A percentile compares a stretch with the other conserved stretches of the same genome.
These are phyloP conservation scores for Ceratosolen solmsi DNA, from an alignment of 1,140 invertebrate genomes.

Conservation along the genomic window DNA sequence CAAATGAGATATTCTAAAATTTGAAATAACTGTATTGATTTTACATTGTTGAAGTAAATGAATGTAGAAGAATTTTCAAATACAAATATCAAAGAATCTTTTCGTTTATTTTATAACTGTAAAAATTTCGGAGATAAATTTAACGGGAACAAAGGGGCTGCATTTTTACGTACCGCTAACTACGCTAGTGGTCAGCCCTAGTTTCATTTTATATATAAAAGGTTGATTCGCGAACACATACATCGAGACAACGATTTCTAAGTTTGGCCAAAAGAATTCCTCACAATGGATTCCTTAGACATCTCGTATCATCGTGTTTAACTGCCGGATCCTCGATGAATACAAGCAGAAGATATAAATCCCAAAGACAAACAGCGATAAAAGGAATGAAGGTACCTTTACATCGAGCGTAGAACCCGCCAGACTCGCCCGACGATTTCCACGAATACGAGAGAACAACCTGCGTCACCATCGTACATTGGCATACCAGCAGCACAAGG, in stretches of 20 bases:
- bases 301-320: not conserved
- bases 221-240: too few relatives aligned
- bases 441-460: too few relatives aligned
- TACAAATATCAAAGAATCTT: not conserved
- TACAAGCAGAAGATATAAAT: not conserved
- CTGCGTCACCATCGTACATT: too few relatives aligned
- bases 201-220: not conserved
- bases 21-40: slow-evolving; percentile 2
- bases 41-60: slow-evolving; percentile 3
- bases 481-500: too few relatives aligned
- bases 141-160: not conserved
- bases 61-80: slow-evolving; percentile 18
- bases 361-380: too few relatives aligned
- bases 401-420: too few relatives aligned
- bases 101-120: slow-evolving; percentile 13
- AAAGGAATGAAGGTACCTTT: too few relatives aligned
- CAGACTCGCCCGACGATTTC: too few relatives aligned
- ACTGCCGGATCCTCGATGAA: not conserved
- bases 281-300: not conserved
- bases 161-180: not conserved
- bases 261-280: not conserved
- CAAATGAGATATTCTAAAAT: not conserved
- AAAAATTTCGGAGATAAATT: not conserved
- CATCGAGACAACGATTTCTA: not conserved
- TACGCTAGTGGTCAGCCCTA: not conserved